Percentiles rank a stretch among this genome's conserved stretches.
These are phyloP conservation scores for Petrosia ficiformis DNA, from an alignment of 37 sponge, comb jelly and placozoan genomes.

Conservation along the genomic window DNA sequence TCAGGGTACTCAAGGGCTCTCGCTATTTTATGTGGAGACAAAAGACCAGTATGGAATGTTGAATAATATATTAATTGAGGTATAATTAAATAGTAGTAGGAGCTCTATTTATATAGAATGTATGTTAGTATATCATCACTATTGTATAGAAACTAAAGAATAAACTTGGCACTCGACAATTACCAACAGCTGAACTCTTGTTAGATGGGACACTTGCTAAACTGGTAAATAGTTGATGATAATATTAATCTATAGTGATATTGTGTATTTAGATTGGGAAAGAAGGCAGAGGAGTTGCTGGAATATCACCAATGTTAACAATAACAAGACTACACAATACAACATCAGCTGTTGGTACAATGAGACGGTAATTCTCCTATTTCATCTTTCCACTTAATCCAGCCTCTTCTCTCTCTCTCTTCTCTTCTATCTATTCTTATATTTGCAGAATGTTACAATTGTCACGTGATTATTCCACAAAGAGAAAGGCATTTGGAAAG, in stretches of 20 bases:
- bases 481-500: constrained; percentile 75
- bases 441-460: constrained; percentile 67
- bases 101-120: neutral
- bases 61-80: constrained; percentile 68
- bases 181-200: constrained; percentile 94
- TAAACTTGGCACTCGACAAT: constrained; percentile 94
- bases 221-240: constrained; percentile 27
- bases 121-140: constrained; percentile 7
- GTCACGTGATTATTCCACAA: constrained; percentile 69
- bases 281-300: constrained; percentile 59
- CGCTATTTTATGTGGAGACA: constrained; percentile 82
- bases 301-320: constrained; percentile 82
- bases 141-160: constrained; percentile 70
- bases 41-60: constrained; percentile 22
- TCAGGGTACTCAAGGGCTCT: constrained; percentile 62
- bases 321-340: constrained; percentile 91
- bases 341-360: constrained; percentile 58
- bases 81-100: neutral
- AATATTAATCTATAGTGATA: no score
- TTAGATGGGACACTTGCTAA: constrained; percentile 75
- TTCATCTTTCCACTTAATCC: neutral
- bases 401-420: neutral
- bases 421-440: neutral
- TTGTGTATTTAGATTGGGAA: constrained; percentile 42
- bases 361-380: constrained; percentile 59